Evolutionary conservation across 2,888 invertebrate species (phyloP), one percentile per base, ranked within the genome.

Genomic region (Cryptocephalus moraei): DNA sequence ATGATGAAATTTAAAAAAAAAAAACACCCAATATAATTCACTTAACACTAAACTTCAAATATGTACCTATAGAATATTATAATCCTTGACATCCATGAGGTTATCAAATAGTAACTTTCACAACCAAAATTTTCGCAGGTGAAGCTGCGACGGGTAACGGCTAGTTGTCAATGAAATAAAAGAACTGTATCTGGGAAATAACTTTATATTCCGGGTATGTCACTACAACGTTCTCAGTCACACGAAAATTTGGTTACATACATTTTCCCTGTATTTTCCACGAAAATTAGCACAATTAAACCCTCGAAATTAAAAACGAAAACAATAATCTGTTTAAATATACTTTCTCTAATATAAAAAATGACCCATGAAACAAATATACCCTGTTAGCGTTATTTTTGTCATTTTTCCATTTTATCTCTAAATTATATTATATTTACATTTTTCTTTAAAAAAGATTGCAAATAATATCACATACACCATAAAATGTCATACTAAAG

Each of bases 211-310:
- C 22, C 22, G 22, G 22, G 22, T 22, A 22, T 22, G 22, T 22
- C 22, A 22, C 22, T 22, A 22, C 22, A 22, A 47, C 47, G 41
- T 32, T 47, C 51, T 57, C 56, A 52, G 56, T 56, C 56, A 58
- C 60, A 61, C 59, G 57, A 22, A 22, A 22, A 22, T 22, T 6
- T 22, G 22, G 22, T 22, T 22, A 22, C 22, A 22, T 61, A 62
- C 53, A 56, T 56, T 58, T 52, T 62, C 62, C 63, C 63, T 63
- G 63, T 63, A 62, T 59, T 56, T 59, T 61, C 63, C 61, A 59
- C 58, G 57, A 62, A 56, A 57, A 56, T 56, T 54, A 53, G 54
- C 49, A 51, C 55, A 53, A 41, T 11, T 13, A 32, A 42, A 32
- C 8, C 42, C 32, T 34, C 11, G 22, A 22, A 22, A 22, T 22